Base-by-base conservation (phyloP, 2,797 vertebrate species). In the Taenioides sp. region DNA sequence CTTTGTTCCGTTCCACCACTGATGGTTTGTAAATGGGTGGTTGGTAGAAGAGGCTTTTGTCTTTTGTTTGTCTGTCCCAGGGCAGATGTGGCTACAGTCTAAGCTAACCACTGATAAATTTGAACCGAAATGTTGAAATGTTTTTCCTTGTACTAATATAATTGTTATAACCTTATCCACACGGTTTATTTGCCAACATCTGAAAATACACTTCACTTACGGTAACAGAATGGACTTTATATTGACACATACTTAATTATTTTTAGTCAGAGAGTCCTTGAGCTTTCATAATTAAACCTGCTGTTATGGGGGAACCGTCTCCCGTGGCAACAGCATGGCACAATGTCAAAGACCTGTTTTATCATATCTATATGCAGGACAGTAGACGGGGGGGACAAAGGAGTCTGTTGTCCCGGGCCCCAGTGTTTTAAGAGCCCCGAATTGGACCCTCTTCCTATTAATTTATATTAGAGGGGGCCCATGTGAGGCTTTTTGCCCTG, bases 281-380 rank as follows among this genome's bases (percentile, higher is more conserved):
- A 80, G 58, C 82, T 57, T 86, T 89, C 92, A 90, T 84, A 91
- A 90, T 92, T 91, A 89, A 90, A 88, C 81, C 74, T 74, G 72
- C 73, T 74, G 18, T 14, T n/a, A 63, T 54, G 47, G 47, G 40
- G 37, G 74, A 65, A 70, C 70, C 69, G 14, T 37, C 72, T 80
- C 43, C 43, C 43, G 3, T 4, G 14, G 43, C 16, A 47, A 47
- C 43, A 47, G 43, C 43, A 4, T 77, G 76, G 73, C 31, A 70
- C 76, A 77, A 76, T 27, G 25, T 23, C 34, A 58, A 63, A 2
- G 11, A 67, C 16, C 20, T 1, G n/a, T 23, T 67, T 61, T 10
- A 22, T n/a, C 31, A 16, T 43, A 14, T 17, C 20, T 63, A 40
- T 23, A 12, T 63, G 23, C 23, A 40, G 34, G 40, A 9, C 34